Percentiles rank a stretch among this genome's conserved stretches.
These are phyloP conservation scores for Osmerus mordax DNA, from an alignment of 2,113 vertebrate species.

Conservation along the genomic window DNA sequence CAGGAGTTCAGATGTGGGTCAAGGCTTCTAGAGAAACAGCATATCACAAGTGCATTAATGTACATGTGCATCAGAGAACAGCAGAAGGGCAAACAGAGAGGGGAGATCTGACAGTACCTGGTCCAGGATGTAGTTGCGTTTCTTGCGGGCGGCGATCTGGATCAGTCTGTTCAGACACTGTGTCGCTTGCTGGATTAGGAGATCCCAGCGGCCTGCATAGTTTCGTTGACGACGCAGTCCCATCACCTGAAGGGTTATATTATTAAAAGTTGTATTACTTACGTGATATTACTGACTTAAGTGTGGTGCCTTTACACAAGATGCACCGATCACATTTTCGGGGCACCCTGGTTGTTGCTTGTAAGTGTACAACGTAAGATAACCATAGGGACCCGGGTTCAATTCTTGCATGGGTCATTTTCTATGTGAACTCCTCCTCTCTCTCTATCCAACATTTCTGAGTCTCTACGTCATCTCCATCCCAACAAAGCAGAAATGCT, in stretches of 20 bases:
- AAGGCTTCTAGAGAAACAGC: conserved; percentile 17
- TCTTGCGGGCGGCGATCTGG: conserved; percentile 88
- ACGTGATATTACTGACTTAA: too few relatives aligned
- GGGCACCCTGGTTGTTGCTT: too few relatives aligned
- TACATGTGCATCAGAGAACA: conserved; percentile 32
- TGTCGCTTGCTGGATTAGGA: conserved; percentile 90
- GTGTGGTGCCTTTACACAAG: too few relatives aligned
- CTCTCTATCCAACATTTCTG: too few relatives aligned
- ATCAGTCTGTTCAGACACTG: conserved; percentile 91
- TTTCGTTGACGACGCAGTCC: conserved; percentile 86
- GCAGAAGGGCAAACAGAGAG: conserved; percentile 30
- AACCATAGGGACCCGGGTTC: too few relatives aligned
- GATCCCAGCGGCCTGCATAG: conserved; percentile 87
- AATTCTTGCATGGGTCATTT: too few relatives aligned
- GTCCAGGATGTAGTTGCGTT: conserved; percentile 91
- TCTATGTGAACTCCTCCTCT: too few relatives aligned
- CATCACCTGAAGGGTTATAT: conserved; percentile 75
- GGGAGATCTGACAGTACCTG: conserved; percentile 73
- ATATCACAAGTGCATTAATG: conserved; percentile 3
- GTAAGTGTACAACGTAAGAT: too few relatives aligned
- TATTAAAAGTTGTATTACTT: too few relatives aligned
- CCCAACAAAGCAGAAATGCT: too few relatives aligned
- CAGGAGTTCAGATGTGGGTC: conserved; percentile 16
- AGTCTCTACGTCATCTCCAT: too few relatives aligned
- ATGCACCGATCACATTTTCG: too few relatives aligned